Percentiles rank a stretch among this genome's conserved stretches.
Conservation (phyloP, 37 sponge, comb jelly and placozoan genomes). For the Beroe forskalii region DNA sequence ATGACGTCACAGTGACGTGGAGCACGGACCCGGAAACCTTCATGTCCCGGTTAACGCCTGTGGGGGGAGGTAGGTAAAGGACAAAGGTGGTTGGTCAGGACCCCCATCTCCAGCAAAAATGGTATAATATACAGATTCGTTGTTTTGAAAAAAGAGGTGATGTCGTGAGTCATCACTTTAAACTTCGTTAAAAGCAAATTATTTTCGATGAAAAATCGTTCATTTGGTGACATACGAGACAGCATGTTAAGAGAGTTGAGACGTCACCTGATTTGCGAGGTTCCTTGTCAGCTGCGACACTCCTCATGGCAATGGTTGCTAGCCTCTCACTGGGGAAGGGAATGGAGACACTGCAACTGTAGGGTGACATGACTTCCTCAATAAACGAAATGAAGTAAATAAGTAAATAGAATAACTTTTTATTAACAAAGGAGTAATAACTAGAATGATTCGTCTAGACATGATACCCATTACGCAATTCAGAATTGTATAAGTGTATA, state of each 20-base stretch:
- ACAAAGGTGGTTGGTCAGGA: not conserved
- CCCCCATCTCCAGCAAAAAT: too few relatives aligned
- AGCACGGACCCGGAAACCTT: not conserved
- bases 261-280: constrained; percentile 58
- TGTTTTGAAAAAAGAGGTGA: too few relatives aligned
- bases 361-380: not conserved
- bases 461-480: too few relatives aligned
- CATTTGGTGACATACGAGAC: too few relatives aligned
- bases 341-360: constrained; percentile 20
- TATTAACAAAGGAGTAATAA: not conserved
- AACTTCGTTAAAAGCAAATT: too few relatives aligned
- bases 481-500: too few relatives aligned
- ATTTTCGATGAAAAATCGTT: too few relatives aligned
- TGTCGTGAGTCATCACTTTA: too few relatives aligned
- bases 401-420: not conserved
- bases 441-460: too few relatives aligned
- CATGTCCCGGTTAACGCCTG: constrained; percentile 45
- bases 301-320: constrained; percentile 51
- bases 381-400: not conserved
- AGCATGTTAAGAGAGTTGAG: too few relatives aligned
- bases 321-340: constrained; percentile 43
- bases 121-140: too few relatives aligned
- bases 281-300: constrained; percentile 57
- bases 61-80: not conserved
- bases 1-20: constrained; percentile 24